Percentiles rank a stretch among this genome's conserved stretches.
Conservation (phyloP, 2,888 invertebrate genomes). For the Amphimallon solstitiale region DNA sequence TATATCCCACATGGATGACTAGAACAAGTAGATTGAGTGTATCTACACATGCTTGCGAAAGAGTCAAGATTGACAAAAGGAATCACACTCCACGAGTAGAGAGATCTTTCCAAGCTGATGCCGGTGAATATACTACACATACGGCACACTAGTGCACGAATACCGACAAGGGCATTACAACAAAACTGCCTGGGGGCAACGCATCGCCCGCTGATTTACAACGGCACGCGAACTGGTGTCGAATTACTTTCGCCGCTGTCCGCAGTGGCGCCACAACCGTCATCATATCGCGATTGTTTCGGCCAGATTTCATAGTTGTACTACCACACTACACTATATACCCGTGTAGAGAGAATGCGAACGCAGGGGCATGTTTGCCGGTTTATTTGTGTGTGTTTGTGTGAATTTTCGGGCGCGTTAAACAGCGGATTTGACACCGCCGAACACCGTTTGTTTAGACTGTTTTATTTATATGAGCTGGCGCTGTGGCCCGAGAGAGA, state of each 20-base stretch:
- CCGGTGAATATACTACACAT: no score
- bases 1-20: no score
- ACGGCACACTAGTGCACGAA: no score
- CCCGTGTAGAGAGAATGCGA: background rate
- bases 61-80: no score
- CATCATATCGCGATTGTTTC: constrained; percentile 49
- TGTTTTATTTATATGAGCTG: constrained; percentile 48
- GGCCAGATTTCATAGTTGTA: constrained; percentile 49
- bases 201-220: constrained; percentile 54
- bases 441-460: constrained; percentile 50
- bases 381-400: background rate
- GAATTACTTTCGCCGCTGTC: constrained; percentile 53
- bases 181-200: constrained; percentile 46
- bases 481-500: background rate
- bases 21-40: no score
- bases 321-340: no score
- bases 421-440: constrained; percentile 51
- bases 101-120: no score
- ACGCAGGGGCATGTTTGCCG: background rate
- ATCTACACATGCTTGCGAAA: no score
- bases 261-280: constrained; percentile 50
- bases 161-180: constrained; percentile 10
- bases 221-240: constrained; percentile 53
- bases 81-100: no score
- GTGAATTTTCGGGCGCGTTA: constrained; percentile 49